Evolutionary conservation across 1,140 invertebrate genomes (phyloP).

Genomic region (Drosophila willistoni): DNA sequence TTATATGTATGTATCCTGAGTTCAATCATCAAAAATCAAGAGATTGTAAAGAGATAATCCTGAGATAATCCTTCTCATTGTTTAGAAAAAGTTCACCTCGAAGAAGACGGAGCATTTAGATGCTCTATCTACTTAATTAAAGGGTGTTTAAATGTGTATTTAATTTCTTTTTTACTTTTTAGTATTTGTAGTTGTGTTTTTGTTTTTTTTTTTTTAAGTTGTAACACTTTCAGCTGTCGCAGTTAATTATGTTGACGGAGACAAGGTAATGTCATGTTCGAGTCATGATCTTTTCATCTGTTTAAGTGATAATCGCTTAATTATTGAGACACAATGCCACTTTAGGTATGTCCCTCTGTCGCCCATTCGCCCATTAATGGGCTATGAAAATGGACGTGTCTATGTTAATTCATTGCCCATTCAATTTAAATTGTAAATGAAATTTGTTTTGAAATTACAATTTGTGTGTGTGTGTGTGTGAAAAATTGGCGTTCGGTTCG

Average conservation of each 20-base stretch:
- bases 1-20: no score
- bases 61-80: no score
- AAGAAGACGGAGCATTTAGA: no score
- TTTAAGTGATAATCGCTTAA: conserved; percentile 12
- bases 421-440: conserved; percentile 22
- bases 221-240: conserved; percentile 5
- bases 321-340: conserved; percentile 12
- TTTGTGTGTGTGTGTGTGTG: conserved; percentile 23
- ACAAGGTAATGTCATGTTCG: conserved; percentile 13
- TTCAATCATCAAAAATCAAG: no score
- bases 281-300: neutral
- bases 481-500: neutral
- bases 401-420: conserved; percentile 12
- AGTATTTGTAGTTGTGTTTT: neutral
- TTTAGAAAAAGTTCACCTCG: no score
- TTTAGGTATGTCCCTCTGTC: conserved; percentile 15
- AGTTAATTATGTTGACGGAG: neutral
- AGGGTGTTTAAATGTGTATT: no score
- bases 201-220: neutral
- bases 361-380: neutral
- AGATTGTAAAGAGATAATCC: no score
- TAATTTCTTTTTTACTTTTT: neutral
- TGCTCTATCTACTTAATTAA: no score
- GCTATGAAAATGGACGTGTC: conserved; percentile 15
- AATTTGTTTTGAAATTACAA: conserved; percentile 25